A percentile compares a stretch with the other conserved stretches of the same genome.
These are phyloP conservation scores for Phocoena phocoena DNA, from an alignment of 2,113 vertebrate species.

Conservation along the genomic window DNA sequence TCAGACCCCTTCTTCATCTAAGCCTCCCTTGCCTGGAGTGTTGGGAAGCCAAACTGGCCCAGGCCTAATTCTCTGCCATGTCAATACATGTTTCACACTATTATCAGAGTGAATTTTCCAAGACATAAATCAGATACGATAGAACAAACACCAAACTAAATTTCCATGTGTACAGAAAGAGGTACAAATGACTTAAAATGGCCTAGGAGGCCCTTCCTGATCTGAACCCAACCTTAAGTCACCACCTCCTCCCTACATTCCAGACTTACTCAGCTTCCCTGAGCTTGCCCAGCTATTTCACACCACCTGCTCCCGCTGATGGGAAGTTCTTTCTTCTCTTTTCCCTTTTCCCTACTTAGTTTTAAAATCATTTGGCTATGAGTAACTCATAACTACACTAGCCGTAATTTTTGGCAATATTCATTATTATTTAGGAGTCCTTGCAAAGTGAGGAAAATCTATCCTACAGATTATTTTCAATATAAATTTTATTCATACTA, in stretches of 20 bases:
- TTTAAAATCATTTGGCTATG: background rate
- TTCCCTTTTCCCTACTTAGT: background rate
- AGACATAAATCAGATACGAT: background rate
- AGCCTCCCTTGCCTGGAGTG: background rate
- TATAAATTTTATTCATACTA: background rate
- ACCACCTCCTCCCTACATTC: background rate
- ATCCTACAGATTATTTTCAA: background rate
- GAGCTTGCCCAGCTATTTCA: background rate
- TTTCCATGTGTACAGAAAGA: background rate
- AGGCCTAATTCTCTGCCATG: background rate
- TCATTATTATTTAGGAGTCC: background rate
- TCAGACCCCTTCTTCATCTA: background rate
- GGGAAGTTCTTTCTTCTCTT: background rate
- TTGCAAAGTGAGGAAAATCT: background rate
- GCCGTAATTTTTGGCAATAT: background rate
- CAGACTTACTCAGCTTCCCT: background rate
- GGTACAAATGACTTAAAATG: background rate
- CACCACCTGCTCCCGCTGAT: background rate
- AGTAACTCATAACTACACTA: background rate
- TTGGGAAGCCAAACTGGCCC: background rate
- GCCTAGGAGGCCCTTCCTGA: background rate
- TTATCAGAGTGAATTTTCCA: background rate
- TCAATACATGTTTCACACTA: background rate
- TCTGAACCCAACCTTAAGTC: background rate
- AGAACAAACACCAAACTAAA: background rate